Evolutionary conservation across 2,113 vertebrate species (phyloP).

Genomic region (Myiopsitta monachus): DNA sequence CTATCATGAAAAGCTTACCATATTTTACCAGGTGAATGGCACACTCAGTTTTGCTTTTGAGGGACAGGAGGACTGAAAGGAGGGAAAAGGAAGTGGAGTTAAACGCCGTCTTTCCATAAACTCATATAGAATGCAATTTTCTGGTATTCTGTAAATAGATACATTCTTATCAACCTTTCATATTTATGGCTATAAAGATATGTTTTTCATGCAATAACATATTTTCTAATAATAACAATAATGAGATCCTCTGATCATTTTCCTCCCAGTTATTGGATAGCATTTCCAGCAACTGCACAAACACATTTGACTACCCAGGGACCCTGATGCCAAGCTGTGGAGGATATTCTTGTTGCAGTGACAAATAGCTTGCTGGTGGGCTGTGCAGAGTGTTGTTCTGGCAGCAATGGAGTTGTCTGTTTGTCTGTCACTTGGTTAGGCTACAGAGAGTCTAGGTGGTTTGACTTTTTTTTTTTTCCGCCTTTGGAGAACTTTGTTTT

Average conservation of each 20-base stretch:
- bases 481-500: constrained; percentile 56
- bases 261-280: constrained; percentile 50
- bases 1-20: not conserved
- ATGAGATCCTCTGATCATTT: constrained; percentile 65
- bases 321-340: constrained; percentile 75
- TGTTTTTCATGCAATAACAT: constrained; percentile 66
- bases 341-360: constrained; percentile 79
- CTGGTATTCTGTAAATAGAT: constrained; percentile 13
- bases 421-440: constrained; percentile 79
- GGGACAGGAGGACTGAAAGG: not conserved
- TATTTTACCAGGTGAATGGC: not conserved
- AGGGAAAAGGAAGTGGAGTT: not conserved
- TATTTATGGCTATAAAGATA: constrained; percentile 65
- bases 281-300: constrained; percentile 55
- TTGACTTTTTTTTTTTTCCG: constrained; percentile 8
- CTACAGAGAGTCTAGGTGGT: constrained; percentile 72
- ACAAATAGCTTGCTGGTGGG: constrained; percentile 77
- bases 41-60: not conserved
- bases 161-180: constrained; percentile 25
- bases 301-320: constrained; percentile 75
- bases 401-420: constrained; percentile 76
- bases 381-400: constrained; percentile 75
- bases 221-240: constrained; percentile 68
- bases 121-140: not conserved
- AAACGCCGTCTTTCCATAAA: not conserved